Percentiles rank a stretch among this genome's conserved stretches.
These are phyloP conservation scores for Harmothoe impar DNA, from an alignment of 2,888 invertebrate species.

Conservation along the genomic window DNA sequence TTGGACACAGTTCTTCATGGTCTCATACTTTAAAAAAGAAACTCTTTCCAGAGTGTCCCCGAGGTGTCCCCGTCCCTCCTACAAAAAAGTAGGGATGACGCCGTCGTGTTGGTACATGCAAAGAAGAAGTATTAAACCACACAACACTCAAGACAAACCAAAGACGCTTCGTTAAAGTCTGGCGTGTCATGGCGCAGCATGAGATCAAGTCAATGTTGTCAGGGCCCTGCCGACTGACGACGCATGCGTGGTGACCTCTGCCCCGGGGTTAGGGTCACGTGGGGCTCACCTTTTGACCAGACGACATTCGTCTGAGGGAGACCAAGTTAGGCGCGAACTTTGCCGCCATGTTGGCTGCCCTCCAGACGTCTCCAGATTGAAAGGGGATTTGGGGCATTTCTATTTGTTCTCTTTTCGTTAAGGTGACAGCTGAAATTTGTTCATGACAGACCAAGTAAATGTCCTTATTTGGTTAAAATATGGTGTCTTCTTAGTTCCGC, in stretches of 20 bases:
- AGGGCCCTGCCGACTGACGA: conserved; percentile 39
- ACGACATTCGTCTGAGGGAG: conserved; percentile 35
- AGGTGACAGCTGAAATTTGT: conserved; percentile 15
- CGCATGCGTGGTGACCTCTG: conserved; percentile 54
- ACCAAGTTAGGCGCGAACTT: conserved; percentile 9
- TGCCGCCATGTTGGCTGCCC: not conserved
- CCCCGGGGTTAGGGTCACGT: conserved; percentile 39
- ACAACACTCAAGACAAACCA: not conserved
- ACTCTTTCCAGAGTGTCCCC: no score
- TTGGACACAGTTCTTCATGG: no score
- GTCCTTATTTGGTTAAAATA: not conserved
- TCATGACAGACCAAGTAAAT: not conserved
- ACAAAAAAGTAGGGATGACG: no score
- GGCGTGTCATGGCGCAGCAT: conserved; percentile 28
- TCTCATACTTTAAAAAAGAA: no score
- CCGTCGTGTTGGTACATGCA: no score
- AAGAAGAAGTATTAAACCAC: no score
- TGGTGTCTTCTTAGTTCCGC: not conserved
- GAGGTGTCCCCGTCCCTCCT: no score
- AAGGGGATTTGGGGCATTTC: conserved; percentile 28
- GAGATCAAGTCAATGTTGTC: conserved; percentile 58
- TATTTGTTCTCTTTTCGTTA: conserved; percentile 19
- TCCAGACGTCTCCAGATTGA: conserved; percentile 3
- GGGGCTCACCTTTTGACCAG: conserved; percentile 59
- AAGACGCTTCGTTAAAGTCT: not conserved